phyloP scores from a whole-genome alignment of 2,797 vertebrate species.

The Tamandua tetradactyla region DNA sequence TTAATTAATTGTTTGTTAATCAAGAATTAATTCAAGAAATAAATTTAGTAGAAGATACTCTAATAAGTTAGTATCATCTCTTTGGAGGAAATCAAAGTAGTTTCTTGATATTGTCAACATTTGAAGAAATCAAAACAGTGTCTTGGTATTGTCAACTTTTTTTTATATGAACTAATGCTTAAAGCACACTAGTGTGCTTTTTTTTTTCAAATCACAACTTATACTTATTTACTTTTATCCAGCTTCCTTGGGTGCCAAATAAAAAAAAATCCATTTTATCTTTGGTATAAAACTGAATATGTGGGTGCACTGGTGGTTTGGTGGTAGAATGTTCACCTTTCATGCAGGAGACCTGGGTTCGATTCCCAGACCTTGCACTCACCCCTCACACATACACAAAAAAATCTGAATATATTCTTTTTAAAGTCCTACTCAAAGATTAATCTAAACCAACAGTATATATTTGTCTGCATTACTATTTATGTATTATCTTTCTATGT shows the following conservation, averaged over 20 bases:
- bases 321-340: too few species aligned
- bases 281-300: neutral
- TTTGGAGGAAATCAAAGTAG: neutral
- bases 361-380: too few species aligned
- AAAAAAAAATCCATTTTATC: neutral
- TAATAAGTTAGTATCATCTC: neutral
- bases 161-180: neutral
- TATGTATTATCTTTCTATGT: neutral
- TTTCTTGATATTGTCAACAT: neutral
- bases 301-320: too few species aligned
- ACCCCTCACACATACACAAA: too few species aligned
- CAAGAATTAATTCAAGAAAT: neutral
- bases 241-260: neutral
- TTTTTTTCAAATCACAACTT: neutral
- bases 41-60: neutral
- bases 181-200: neutral
- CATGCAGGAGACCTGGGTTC: too few species aligned
- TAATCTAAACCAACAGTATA: neutral
- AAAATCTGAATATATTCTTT: too few species aligned
- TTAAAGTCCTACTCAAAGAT: neutral
- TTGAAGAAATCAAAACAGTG: neutral
- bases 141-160: neutral
- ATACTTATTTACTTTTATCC: neutral
- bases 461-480: neutral
- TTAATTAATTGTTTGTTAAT: conserved; percentile 44